These are phyloP conservation scores for Cosmorhoe ocellata DNA, from an alignment of 2,888 invertebrate genomes.

Conservation along the genomic window DNA sequence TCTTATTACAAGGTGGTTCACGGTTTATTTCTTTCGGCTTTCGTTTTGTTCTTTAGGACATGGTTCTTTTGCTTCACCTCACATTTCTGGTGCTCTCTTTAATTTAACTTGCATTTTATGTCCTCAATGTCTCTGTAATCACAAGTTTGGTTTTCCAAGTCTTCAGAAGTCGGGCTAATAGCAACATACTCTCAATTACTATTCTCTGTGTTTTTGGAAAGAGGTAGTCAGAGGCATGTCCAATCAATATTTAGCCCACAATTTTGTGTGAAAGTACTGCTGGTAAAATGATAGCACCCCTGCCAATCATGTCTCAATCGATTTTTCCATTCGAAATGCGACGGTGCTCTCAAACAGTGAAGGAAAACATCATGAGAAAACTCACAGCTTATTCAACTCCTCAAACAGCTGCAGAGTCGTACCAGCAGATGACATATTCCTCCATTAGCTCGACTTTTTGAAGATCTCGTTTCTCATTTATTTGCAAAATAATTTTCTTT, in stretches of 20 bases:
- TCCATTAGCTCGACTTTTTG: slow-evolving; percentile 12
- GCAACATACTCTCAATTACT: too few relatives aligned
- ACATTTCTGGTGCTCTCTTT: slow-evolving; percentile 9
- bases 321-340: too few relatives aligned
- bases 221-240: too few relatives aligned
- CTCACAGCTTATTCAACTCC: too few relatives aligned
- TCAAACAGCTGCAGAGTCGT: too few relatives aligned
- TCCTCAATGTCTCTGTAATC: slow-evolving; percentile 3
- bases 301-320: too few relatives aligned
- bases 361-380: too few relatives aligned
- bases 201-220: too few relatives aligned
- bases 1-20: slow-evolving; percentile 37
- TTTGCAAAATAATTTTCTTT: slow-evolving; percentile 18
- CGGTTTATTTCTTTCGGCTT: slow-evolving; percentile 38
- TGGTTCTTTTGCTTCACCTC: slow-evolving; percentile 30
- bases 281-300: too few relatives aligned
- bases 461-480: background rate
- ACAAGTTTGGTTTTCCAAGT: background rate
- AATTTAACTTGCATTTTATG: slow-evolving; percentile 6
- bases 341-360: too few relatives aligned
- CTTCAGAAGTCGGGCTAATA: slow-evolving; percentile 2
- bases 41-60: slow-evolving; percentile 28
- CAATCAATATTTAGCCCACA: too few relatives aligned
- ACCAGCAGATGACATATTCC: background rate
- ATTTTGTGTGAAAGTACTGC: too few relatives aligned